Percentiles rank a stretch among this genome's conserved stretches.
Evolutionary conservation across 1,140 invertebrate species (phyloP).

Genomic region (Dreissena polymorpha): DNA sequence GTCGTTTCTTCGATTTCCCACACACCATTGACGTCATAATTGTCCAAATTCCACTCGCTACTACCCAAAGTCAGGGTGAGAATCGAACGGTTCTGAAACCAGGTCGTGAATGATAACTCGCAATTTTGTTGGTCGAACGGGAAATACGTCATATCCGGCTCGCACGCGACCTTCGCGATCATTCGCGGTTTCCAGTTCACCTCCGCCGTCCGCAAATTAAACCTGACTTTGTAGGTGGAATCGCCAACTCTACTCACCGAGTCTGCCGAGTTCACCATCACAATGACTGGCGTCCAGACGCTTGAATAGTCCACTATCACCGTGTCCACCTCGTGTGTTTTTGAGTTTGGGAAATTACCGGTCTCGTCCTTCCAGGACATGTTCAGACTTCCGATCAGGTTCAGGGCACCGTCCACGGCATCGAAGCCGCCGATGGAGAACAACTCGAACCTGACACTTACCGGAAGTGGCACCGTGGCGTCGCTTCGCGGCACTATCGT

Average conservation of each 20-base stretch:
- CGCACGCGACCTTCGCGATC: slow-evolving; percentile 15
- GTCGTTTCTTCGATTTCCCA: slow-evolving; percentile 29
- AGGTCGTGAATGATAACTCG: slow-evolving; percentile 13
- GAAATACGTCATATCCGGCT: slow-evolving; percentile 48
- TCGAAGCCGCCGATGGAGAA: slow-evolving; percentile 34
- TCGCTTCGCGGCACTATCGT: background rate
- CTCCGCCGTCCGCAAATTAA: background rate
- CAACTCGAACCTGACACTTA: slow-evolving; percentile 1
- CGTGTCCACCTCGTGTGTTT: background rate
- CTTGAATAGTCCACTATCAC: background rate
- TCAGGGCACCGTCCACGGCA: slow-evolving; percentile 25
- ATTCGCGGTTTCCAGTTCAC: slow-evolving; percentile 36
- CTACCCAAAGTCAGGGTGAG: background rate
- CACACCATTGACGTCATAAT: slow-evolving; percentile 19
- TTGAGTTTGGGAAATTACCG: no score
- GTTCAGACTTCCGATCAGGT: slow-evolving; percentile 24
- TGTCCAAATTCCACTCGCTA: slow-evolving; percentile 19
- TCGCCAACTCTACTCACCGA: slow-evolving; percentile 24
- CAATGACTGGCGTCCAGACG: slow-evolving; percentile 45
- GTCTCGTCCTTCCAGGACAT: slow-evolving; percentile 29
- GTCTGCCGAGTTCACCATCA: slow-evolving; percentile 36
- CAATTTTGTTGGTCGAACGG: slow-evolving; percentile 46
- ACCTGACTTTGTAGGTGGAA: slow-evolving; percentile 26
- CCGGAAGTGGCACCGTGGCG: background rate
- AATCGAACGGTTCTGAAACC: slow-evolving; percentile 1